A percentile compares a stretch with the other conserved stretches of the same genome.
These are phyloP conservation scores for Gastrophysa polygoni DNA, from an alignment of 2,888 invertebrate genomes.

Conservation along the genomic window DNA sequence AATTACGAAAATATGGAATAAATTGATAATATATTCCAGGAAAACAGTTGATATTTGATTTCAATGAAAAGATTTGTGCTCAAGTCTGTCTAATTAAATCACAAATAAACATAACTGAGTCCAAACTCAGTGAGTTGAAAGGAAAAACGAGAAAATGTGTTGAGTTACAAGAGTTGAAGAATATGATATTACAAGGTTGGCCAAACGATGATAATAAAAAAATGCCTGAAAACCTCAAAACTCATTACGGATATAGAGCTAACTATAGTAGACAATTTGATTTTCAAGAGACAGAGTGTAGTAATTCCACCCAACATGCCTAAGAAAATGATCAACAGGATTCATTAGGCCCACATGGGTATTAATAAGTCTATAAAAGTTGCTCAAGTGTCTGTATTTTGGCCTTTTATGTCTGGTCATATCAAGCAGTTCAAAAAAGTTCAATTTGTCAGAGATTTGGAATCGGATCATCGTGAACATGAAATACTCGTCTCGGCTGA, in stretches of 20 bases:
- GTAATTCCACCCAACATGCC: conserved; percentile 21
- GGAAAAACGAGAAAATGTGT: conserved; percentile 1
- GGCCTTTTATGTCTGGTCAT: no score
- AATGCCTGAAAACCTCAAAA: conserved; percentile 2
- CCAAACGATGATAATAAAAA: conserved; percentile 15
- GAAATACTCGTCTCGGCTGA: no score
- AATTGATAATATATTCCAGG: conserved; percentile 8
- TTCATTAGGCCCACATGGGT: conserved; percentile 30
- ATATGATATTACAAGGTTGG: conserved; percentile 18
- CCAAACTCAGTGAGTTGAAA: conserved; percentile 4
- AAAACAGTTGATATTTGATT: conserved; percentile 6
- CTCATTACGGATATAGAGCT: conserved; percentile 8
- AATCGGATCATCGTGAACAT: no score
- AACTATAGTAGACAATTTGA: conserved; percentile 8
- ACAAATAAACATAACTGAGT: conserved; percentile 7
- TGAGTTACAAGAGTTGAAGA: conserved; percentile 13
- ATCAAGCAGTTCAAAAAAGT: no score
- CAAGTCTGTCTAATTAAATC: conserved; percentile 6
- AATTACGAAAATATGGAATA: conserved; percentile 9
- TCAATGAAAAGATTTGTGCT: conserved; percentile 6
- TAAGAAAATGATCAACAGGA: conserved; percentile 22
- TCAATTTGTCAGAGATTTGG: no score
- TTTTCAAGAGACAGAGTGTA: conserved; percentile 17
- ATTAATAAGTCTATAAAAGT: conserved; percentile 26
- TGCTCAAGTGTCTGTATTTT: no score